Evolutionary conservation across 2,888 invertebrate genomes (phyloP), one percentile per base, ranked within the genome.

Genomic region (Oscheius sp.): DNA sequence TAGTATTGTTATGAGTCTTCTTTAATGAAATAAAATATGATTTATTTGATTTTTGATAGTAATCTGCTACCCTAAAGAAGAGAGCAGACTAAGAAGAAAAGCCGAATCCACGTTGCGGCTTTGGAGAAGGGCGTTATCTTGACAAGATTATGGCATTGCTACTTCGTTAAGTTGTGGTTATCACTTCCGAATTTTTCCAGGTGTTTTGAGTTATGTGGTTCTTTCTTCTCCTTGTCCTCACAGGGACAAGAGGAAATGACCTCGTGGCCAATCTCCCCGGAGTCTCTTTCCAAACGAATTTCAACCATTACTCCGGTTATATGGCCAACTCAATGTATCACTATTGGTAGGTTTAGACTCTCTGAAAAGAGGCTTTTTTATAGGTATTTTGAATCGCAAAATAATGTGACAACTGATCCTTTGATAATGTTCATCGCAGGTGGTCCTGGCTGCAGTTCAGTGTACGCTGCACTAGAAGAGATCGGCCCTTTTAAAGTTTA

Each of bases 241-340:
- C 34, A 34, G 17, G n/a, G 12, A 2, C 12, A 6, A 3, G 10
- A 10, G 34, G 15, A 33, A 55, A 55, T 55, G 45, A 39, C 31
- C 23, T 71, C 29, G 39, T 70, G 64, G 68, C 73, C 15, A 23
- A 3, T 12, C 58, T 80, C 2, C 80, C 80, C 1, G 75, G 75
- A 20, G 55, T 71, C 15, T 76, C 75, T 2, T 80, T 74, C 55
- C 25, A 70, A 29, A 58, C 72, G 57, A 75, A 75, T 48, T 80
- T 80, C 68, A 71, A 75, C 20, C 80, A 80, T 20, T 80, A 75
- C 53, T 74, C 78, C 1, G 80, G 80, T 63, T 80, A 73, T 64
- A 65, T 80, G 61, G 71, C 71, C 29, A 77, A 74, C 4, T 71
- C 71, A 25, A 65, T 65, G 17, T 70, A 69, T n/a, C 74, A 74